phyloP scores from a whole-genome alignment of 2,113 vertebrate genomes.

The Oncorhynchus clarkii region DNA sequence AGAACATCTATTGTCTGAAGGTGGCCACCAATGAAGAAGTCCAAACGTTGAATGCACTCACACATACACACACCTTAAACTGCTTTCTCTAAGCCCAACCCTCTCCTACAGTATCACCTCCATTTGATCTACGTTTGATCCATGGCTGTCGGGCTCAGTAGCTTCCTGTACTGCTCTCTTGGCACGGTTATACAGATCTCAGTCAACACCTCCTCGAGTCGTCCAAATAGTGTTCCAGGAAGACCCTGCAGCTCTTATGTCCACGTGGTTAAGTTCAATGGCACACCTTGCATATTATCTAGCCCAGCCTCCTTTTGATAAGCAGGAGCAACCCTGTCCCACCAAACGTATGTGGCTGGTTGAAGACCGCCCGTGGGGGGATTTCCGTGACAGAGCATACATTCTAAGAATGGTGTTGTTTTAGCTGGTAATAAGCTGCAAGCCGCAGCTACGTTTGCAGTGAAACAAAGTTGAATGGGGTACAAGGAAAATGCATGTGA shows the following conservation, averaged over 20 bases:
- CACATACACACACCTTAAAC: neutral
- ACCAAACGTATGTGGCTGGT: slow-evolving; percentile 6
- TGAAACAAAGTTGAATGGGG: neutral
- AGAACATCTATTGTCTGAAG: no score
- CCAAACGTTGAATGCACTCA: neutral
- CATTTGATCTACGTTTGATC: neutral
- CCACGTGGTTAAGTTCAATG: neutral
- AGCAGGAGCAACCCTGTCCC: slow-evolving; percentile 9
- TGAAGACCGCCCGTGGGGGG: neutral
- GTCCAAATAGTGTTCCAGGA: neutral
- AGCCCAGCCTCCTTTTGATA: slow-evolving; percentile 1
- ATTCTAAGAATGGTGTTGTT: neutral
- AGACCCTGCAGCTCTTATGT: slow-evolving; percentile 2
- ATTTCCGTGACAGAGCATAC: neutral
- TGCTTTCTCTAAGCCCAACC: no score
- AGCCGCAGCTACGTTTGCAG: neutral
- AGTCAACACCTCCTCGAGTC: neutral
- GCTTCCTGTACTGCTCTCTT: neutral
- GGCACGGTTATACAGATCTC: neutral
- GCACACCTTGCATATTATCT: neutral
- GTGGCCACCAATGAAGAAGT: no score
- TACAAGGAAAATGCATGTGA: no score
- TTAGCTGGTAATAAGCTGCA: neutral
- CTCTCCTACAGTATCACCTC: neutral
- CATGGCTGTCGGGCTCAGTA: neutral